A percentile compares a stretch with the other conserved stretches of the same genome.
phyloP scores from a whole-genome alignment of 2,113 vertebrate species.

The Tinamus guttatus region DNA sequence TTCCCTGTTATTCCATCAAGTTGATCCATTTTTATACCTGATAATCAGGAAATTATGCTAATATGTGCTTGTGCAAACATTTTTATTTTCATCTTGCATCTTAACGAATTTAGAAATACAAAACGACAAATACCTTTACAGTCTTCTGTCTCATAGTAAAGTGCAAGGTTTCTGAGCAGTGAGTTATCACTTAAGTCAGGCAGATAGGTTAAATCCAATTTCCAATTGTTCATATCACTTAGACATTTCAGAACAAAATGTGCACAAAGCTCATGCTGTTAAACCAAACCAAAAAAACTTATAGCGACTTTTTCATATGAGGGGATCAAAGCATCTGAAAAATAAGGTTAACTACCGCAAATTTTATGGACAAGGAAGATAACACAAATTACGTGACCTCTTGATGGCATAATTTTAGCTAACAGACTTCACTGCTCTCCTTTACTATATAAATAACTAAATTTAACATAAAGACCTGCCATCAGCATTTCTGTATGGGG shows the following conservation, averaged over 20 bases:
- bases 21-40: neutral
- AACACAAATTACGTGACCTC: neutral
- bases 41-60: neutral
- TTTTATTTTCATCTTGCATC: neutral
- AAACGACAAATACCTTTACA: conserved; percentile 27
- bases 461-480: neutral
- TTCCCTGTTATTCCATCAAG: neutral
- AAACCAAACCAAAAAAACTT: neutral
- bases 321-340: neutral
- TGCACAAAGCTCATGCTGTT: conserved; percentile 20
- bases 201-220: conserved; percentile 56
- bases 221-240: neutral
- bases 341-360: neutral
- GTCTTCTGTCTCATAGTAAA: conserved; percentile 44
- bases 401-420: neutral
- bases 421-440: neutral
- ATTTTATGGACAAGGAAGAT: neutral
- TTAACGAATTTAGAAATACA: neutral
- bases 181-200: conserved; percentile 64
- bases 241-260: conserved; percentile 52
- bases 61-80: neutral
- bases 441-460: neutral
- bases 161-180: conserved; percentile 49
- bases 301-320: neutral
- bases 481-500: neutral